Evolutionary conservation across 2,888 invertebrate species (phyloP), one percentile per base, ranked within the genome.

Genomic region (Nezara viridula): DNA sequence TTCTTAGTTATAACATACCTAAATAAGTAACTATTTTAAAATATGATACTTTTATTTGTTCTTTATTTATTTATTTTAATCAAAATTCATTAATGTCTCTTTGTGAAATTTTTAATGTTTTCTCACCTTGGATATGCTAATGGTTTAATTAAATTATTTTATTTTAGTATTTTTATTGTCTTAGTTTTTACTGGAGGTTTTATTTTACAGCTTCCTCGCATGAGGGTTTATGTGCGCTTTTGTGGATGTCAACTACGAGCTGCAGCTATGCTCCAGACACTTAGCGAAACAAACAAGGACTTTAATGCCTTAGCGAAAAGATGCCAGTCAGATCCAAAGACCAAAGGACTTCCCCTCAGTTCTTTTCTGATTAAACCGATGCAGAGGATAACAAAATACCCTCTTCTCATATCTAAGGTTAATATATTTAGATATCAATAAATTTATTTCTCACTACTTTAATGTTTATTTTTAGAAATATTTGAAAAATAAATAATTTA

Each of bases 381-480:
- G 96, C 96, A 96, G 92, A 93, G 97, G 91, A 96, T 97, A 89
- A 97, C 96, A 27, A 95, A 95, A 92, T 97, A 97, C 93, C 96
- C 96, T 4, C 93, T 97, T 49, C 93, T 97, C 49, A 95, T 97
- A 90, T 94, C 94, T 92, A 96, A 96, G 66, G 66, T 73, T 21
- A 27, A 27, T 37, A 73, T 73, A 66, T 66, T 66, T 12, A 66
- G 27, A 60, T 60, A 3, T 12, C 1, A 32, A 66, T 66, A 32
- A 32, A 32, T 32, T 14, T 19, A 37, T 19, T 19, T 37, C 1
- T 73, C 19, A 19, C 50, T 55, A 5, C 9, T 60, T 60, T 60
- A 55, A 55, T 9, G 0, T 21, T 52, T 6, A 24, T 52, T 1
- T 52, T 52, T 21, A 24, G 52, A 52, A 52, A 55, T 55, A n/a